Evolutionary conservation across 92 coral and sea anemone species (phyloP).

Genomic region (Plumapathes pennacea): DNA sequence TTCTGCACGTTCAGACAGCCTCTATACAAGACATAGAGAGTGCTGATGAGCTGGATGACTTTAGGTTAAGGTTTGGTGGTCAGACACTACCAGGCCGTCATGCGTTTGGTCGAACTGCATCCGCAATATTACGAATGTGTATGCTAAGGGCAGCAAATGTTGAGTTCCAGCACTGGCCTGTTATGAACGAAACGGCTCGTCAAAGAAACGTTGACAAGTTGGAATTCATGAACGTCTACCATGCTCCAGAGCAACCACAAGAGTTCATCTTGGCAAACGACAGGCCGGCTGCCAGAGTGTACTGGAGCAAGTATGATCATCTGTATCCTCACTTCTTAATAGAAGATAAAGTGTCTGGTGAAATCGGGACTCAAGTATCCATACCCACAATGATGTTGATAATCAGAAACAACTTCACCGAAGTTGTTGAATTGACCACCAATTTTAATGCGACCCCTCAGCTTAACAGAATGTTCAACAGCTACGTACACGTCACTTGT

Average conservation of each 20-base stretch:
- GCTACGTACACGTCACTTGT: constrained; percentile 38
- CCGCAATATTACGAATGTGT: constrained; percentile 42
- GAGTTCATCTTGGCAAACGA: constrained; percentile 11
- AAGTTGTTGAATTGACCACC: constrained; percentile 38
- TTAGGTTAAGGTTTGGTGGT: constrained; percentile 12
- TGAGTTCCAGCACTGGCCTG: constrained; percentile 8
- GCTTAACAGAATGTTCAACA: constrained; percentile 1
- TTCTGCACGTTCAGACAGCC: constrained; percentile 2
- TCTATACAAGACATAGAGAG: constrained; percentile 23
- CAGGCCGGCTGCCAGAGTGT: background rate
- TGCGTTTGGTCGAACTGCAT: constrained; percentile 35
- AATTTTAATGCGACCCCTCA: constrained; percentile 8
- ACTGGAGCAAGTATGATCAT: constrained; percentile 44
- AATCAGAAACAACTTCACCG: constrained; percentile 12
- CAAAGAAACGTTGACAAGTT: constrained; percentile 14
- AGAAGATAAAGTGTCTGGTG: background rate
- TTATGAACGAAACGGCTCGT: background rate
- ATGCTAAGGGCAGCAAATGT: constrained; percentile 33
- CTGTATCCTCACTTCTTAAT: constrained; percentile 39
- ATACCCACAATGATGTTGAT: constrained; percentile 39
- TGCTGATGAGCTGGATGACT: background rate
- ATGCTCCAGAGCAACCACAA: too few relatives aligned
- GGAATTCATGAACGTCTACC: background rate
- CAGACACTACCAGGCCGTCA: background rate
- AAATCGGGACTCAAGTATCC: background rate